Percentiles rank a stretch among this genome's conserved stretches.
Conservation (phyloP, 2,797 vertebrate species). For the Cryptoblepharus egeriae region DNA sequence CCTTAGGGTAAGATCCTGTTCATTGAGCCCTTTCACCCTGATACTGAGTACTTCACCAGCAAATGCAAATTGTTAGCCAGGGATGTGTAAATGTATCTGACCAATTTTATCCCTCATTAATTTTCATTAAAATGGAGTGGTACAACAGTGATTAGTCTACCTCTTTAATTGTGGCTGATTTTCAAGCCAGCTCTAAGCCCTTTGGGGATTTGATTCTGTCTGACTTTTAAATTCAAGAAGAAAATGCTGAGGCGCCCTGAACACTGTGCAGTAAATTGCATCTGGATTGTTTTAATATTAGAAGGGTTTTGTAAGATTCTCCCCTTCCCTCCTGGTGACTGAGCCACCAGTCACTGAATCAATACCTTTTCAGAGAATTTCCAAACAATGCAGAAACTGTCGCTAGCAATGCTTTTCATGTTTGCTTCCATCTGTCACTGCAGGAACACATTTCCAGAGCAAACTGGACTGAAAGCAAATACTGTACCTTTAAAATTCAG, state of each 20-base stretch:
- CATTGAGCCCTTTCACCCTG: background rate
- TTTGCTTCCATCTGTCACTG: background rate
- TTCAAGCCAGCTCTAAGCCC: background rate
- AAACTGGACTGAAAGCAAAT: background rate
- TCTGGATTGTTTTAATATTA: conserved; percentile 20
- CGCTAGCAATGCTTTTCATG: background rate
- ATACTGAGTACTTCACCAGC: background rate
- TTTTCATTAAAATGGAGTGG: background rate
- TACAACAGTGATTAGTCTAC: background rate
- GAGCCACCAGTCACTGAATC: background rate
- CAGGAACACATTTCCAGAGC: background rate
- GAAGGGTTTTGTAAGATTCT: background rate
- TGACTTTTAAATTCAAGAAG: conserved; percentile 20
- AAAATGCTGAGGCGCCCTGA: conserved; percentile 12
- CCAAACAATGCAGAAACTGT: background rate
- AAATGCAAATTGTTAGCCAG: background rate
- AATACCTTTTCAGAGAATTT: background rate
- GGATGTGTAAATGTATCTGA: background rate
- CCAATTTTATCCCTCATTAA: background rate
- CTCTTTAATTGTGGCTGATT: background rate
- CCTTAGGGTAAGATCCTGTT: no score
- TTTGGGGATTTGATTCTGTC: background rate
- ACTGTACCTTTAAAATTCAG: background rate
- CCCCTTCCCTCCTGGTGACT: background rate
- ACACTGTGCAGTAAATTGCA: conserved; percentile 34